A percentile compares a stretch with the other conserved stretches of the same genome.
Evolutionary conservation across 2,797 vertebrate genomes (phyloP).

Genomic region (Emys orbicularis): DNA sequence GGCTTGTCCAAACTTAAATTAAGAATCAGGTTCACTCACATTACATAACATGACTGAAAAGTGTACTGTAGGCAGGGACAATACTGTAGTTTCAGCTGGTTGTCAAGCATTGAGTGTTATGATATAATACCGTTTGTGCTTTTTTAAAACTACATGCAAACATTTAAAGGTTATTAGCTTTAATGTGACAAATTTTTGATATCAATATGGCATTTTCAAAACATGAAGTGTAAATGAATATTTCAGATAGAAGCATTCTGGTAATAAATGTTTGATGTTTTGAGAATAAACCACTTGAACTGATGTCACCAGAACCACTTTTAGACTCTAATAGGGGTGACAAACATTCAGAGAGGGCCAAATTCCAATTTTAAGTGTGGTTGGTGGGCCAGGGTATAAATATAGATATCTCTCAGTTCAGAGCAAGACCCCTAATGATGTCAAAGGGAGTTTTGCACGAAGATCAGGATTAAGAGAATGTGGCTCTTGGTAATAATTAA

Average conservation of each 20-base stretch:
- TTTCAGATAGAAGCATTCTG: not conserved
- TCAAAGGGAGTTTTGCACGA: not conserved
- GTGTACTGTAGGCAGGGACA: constrained; percentile 15
- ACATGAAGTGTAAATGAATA: not conserved
- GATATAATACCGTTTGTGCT: not conserved
- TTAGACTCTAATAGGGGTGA: not conserved
- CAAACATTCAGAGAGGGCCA: not conserved
- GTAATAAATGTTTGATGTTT: not conserved
- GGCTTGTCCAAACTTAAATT: constrained; percentile 27
- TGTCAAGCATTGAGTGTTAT: constrained; percentile 4
- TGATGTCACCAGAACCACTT: not conserved
- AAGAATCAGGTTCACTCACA: not conserved
- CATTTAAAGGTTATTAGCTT: not conserved
- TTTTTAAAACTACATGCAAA: not conserved
- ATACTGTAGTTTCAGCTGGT: constrained; percentile 4
- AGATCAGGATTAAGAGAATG: not conserved
- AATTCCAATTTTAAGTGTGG: not conserved
- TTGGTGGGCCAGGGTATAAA: not conserved
- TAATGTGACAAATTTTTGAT: not conserved
- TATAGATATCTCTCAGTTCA: not conserved
- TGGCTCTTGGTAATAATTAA: not conserved
- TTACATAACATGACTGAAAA: constrained; percentile 39
- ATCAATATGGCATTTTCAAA: not conserved
- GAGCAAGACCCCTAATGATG: not conserved
- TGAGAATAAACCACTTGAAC: not conserved